A percentile compares a stretch with the other conserved stretches of the same genome.
phyloP scores from a whole-genome alignment of 2,797 vertebrate genomes.

The Crypturellus tataupa region DNA sequence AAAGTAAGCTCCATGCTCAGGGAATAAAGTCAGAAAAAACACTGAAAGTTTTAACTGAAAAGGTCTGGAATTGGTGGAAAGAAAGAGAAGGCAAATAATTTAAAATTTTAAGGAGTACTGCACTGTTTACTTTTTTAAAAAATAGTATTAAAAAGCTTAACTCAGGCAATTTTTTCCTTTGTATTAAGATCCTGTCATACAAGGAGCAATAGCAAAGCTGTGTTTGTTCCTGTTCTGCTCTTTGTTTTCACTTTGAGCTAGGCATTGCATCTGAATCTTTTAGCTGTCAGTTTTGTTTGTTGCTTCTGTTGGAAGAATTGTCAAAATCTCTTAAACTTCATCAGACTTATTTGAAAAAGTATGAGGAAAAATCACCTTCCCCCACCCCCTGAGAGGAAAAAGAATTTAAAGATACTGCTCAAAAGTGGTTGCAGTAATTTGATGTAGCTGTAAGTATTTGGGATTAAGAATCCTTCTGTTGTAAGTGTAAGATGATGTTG shows the following conservation, averaged over 20 bases:
- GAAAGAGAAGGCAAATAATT: not conserved
- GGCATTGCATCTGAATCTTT: not conserved
- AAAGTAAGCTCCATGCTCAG: not conserved
- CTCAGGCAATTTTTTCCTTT: not conserved
- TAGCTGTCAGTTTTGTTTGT: not conserved
- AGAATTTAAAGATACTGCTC: not conserved
- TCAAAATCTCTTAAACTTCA: not conserved
- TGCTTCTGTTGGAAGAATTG: not conserved
- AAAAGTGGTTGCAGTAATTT: not conserved
- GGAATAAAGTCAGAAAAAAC: not conserved
- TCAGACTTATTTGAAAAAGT: not conserved
- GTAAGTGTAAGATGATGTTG: not conserved
- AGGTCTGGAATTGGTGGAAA: not conserved
- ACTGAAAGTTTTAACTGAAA: not conserved
- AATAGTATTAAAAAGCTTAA: not conserved
- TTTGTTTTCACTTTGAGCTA: not conserved
- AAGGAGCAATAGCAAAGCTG: not conserved
- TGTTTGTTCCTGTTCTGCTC: not conserved
- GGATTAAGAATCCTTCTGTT: not conserved
- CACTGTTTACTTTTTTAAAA: not conserved
- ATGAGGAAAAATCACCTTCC: not conserved
- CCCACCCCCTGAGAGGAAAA: not conserved
- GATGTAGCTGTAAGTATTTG: not conserved
- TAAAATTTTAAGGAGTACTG: not conserved
- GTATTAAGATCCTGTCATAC: not conserved